A percentile compares a stretch with the other conserved stretches of the same genome.
phyloP scores from a whole-genome alignment of 2,888 invertebrate genomes.

The Limenitis camilla region DNA sequence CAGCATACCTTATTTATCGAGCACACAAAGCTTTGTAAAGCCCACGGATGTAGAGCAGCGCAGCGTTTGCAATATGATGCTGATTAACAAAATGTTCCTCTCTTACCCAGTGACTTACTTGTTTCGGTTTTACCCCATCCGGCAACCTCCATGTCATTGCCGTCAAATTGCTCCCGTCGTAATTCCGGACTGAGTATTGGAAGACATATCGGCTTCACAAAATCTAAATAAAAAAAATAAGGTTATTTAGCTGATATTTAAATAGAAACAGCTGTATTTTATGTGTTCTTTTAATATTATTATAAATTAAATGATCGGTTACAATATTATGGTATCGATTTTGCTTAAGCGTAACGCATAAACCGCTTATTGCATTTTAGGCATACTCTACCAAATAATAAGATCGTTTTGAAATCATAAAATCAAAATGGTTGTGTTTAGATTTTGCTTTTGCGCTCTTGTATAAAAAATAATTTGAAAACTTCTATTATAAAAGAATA shows the following conservation, averaged over 20 bases:
- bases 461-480: too few relatives aligned
- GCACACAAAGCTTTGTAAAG: neutral
- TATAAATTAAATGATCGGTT: neutral
- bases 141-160: constrained; percentile 75
- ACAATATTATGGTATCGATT: too few relatives aligned
- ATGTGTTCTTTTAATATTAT: too few relatives aligned
- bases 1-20: neutral
- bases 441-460: too few relatives aligned
- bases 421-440: too few relatives aligned
- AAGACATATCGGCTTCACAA: constrained; percentile 72
- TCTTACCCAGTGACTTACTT: constrained; percentile 46
- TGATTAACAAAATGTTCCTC: neutral
- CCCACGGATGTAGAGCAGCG: neutral
- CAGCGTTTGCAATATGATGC: neutral
- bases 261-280: too few relatives aligned
- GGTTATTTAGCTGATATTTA: neutral
- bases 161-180: constrained; percentile 49
- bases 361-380: too few relatives aligned
- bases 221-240: constrained; percentile 42
- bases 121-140: constrained; percentile 84
- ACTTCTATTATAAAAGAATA: too few relatives aligned
- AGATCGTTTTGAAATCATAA: too few relatives aligned
- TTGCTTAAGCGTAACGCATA: too few relatives aligned
- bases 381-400: too few relatives aligned
- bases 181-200: constrained; percentile 46